Evolutionary conservation across 2,113 vertebrate species (phyloP).

Genomic region (Myrmecobius fasciatus): DNA sequence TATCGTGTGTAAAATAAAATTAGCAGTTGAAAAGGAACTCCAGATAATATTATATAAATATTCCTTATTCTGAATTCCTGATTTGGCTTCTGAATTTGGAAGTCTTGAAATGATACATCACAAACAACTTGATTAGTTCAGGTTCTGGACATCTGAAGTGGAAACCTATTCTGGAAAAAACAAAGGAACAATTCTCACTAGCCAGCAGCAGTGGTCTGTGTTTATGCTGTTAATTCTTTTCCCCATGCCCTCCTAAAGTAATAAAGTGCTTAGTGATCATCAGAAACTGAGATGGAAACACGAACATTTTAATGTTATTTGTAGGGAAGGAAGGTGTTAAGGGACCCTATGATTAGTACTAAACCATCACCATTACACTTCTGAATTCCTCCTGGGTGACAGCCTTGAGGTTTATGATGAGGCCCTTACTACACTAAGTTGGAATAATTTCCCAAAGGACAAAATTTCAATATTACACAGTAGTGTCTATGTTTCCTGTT

Average conservation of each 20-base stretch:
- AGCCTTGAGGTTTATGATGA: background rate
- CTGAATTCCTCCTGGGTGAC: background rate
- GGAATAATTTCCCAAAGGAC: background rate
- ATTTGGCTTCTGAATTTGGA: background rate
- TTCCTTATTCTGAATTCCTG: background rate
- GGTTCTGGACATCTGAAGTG: background rate
- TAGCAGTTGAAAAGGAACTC: background rate
- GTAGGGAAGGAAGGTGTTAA: fast-evolving
- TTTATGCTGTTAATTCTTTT: fast-evolving
- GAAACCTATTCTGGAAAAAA: background rate
- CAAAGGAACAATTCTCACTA: background rate
- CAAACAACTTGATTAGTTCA: background rate
- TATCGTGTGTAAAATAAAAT: background rate
- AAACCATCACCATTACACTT: background rate
- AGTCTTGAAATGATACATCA: background rate
- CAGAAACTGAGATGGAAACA: background rate
- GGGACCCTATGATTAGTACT: no score
- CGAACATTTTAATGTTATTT: fast-evolving
- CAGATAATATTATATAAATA: background rate
- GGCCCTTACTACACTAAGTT: background rate
- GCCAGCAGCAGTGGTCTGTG: no score
- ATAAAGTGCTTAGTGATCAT: no score
- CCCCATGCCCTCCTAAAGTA: fast-evolving
- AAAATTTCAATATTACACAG: background rate
- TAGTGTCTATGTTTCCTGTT: background rate